Conservation (phyloP, 2,797 vertebrate genomes). For the Uromys caudimaculatus region DNA sequence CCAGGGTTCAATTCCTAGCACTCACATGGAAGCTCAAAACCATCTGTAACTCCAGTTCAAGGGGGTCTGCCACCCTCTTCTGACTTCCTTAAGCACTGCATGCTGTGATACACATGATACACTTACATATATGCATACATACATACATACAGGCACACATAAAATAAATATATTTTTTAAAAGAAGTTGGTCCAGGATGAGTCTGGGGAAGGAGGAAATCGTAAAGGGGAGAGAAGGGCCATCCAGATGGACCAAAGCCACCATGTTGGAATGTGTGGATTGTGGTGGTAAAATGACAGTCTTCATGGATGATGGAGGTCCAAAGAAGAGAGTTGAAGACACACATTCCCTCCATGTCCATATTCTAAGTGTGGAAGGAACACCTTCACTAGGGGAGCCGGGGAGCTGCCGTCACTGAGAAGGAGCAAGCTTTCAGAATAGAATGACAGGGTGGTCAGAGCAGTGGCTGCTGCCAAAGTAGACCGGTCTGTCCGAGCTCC, state of each 20-base stretch:
- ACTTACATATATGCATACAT: background rate
- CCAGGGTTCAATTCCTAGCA: background rate
- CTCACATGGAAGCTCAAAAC: background rate
- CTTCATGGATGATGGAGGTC: rapidly evolving
- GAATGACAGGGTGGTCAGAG: no score
- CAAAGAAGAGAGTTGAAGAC: background rate
- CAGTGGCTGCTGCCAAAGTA: background rate
- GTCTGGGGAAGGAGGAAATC: background rate
- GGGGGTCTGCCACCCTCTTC: background rate
- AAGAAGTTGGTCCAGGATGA: background rate
- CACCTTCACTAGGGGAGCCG: rapidly evolving
- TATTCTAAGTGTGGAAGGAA: background rate
- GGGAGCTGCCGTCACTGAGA: background rate
- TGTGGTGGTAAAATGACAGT: background rate
- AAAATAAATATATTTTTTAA: background rate
- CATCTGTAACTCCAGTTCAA: background rate
- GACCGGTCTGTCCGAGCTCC: background rate
- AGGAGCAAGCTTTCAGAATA: background rate
- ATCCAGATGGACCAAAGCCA: background rate
- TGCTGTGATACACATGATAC: background rate
- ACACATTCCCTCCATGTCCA: rapidly evolving
- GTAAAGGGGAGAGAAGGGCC: background rate
- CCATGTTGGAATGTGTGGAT: background rate
- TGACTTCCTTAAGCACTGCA: background rate
- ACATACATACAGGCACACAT: background rate